Evolutionary conservation across 1,140 invertebrate genomes (phyloP).

Genomic region (Akabosia matsudoensis): DNA sequence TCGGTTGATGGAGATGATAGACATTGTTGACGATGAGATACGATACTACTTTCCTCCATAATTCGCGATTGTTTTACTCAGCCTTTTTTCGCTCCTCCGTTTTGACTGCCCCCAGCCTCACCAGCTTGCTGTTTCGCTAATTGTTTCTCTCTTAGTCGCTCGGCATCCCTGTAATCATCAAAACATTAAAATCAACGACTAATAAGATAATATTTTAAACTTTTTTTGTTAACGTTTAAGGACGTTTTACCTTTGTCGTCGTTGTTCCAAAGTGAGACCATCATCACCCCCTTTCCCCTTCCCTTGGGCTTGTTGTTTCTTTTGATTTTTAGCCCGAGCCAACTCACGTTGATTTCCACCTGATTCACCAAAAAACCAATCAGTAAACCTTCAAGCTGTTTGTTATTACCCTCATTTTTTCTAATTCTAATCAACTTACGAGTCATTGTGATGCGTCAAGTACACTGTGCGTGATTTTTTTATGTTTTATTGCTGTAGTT

Average conservation of each 20-base stretch:
- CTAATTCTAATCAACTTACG: neutral
- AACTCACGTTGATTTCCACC: constrained; percentile 81
- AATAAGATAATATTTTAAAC: constrained; percentile 27
- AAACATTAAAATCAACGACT: neutral
- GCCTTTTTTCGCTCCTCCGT: no score
- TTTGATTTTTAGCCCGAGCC: constrained; percentile 74
- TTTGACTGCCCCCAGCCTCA: neutral
- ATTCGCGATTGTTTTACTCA: neutral
- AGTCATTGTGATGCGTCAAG: neutral
- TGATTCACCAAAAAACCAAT: constrained; percentile 39
- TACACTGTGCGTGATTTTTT: no score
- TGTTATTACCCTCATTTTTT: neutral
- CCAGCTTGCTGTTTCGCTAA: constrained; percentile 30
- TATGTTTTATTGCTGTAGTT: no score
- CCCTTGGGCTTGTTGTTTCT: constrained; percentile 67
- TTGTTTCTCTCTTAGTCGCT: constrained; percentile 76
- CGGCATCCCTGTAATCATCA: constrained; percentile 65
- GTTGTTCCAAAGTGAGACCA: constrained; percentile 69
- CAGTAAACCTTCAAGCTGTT: no score
- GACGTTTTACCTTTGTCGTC: constrained; percentile 67
- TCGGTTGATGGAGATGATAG: no score
- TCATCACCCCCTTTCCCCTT: constrained; percentile 68
- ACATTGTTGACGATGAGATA: no score
- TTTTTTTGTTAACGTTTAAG: constrained; percentile 13
- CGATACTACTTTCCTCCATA: neutral